phyloP scores from a whole-genome alignment of 2,113 vertebrate species.

The Eulacestoma nigropectus region DNA sequence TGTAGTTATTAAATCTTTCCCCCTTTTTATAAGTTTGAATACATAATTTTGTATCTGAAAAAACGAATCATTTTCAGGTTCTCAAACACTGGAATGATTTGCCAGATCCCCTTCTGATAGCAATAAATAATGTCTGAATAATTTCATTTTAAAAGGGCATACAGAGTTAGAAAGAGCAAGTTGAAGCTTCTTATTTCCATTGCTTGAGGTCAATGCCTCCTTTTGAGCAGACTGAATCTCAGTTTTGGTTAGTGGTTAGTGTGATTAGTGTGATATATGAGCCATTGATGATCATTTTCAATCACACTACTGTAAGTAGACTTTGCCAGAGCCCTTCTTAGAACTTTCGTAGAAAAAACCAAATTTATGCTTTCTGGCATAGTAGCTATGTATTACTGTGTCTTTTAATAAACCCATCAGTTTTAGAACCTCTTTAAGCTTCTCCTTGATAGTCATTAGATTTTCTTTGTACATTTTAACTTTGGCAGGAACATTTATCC shows the following conservation, averaged over 20 bases:
- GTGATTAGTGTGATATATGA: conserved; percentile 11
- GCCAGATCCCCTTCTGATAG: background rate
- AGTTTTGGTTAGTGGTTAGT: conserved; percentile 18
- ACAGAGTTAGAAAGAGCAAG: background rate
- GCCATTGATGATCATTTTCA: background rate
- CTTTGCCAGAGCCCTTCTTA: background rate
- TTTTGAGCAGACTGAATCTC: background rate
- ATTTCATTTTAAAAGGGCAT: background rate
- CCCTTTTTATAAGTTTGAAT: background rate
- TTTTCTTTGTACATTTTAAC: background rate
- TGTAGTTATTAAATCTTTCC: background rate
- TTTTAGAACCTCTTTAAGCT: background rate
- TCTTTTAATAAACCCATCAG: background rate
- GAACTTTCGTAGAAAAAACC: background rate
- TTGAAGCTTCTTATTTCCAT: background rate
- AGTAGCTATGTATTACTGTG: background rate
- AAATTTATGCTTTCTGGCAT: background rate
- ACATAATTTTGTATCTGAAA: background rate
- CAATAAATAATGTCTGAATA: background rate
- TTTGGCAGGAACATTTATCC: background rate
- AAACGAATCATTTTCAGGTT: background rate
- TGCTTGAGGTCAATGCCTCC: background rate
- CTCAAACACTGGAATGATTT: background rate
- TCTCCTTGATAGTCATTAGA: background rate
- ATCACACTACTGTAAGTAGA: background rate